phyloP scores from a whole-genome alignment of 37 sponge, comb jelly and placozoan species.

The Axinella damicornis region DNA sequence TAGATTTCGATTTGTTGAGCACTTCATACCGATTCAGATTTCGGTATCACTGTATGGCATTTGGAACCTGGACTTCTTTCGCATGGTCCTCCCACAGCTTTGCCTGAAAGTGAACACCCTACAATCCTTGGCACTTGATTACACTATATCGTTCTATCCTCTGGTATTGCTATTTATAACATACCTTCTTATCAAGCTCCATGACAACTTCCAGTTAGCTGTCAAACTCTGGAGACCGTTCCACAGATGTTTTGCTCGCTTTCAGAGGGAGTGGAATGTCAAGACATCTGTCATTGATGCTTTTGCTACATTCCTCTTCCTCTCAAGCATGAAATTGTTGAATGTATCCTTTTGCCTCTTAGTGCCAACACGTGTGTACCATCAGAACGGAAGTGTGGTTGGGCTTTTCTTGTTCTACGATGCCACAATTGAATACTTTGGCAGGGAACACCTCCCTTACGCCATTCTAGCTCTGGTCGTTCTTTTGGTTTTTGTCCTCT shows the following conservation, averaged over 20 bases:
- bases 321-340: conserved; percentile 62
- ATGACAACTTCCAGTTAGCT: neutral
- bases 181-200: conserved; percentile 9
- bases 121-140: conserved; percentile 17
- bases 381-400: neutral
- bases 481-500: neutral
- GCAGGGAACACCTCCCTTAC: conserved; percentile 30
- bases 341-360: conserved; percentile 31
- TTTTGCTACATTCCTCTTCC: conserved; percentile 55
- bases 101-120: conserved; percentile 12
- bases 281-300: conserved; percentile 56
- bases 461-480: conserved; percentile 14
- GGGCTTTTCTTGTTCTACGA: conserved; percentile 31
- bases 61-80: too few relatives aligned
- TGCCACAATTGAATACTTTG: conserved; percentile 28
- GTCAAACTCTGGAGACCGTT: too few relatives aligned
- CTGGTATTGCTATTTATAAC: conserved; percentile 9
- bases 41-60: too few relatives aligned
- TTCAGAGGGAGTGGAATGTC: neutral
- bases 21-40: too few relatives aligned
- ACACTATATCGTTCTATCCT: conserved; percentile 27
- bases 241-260: too few relatives aligned
- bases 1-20: too few relatives aligned
- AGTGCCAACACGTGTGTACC: conserved; percentile 2
- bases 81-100: neutral